Evolutionary conservation across 2,113 vertebrate genomes (phyloP).

Genomic region (Oncorhynchus kisutch): DNA sequence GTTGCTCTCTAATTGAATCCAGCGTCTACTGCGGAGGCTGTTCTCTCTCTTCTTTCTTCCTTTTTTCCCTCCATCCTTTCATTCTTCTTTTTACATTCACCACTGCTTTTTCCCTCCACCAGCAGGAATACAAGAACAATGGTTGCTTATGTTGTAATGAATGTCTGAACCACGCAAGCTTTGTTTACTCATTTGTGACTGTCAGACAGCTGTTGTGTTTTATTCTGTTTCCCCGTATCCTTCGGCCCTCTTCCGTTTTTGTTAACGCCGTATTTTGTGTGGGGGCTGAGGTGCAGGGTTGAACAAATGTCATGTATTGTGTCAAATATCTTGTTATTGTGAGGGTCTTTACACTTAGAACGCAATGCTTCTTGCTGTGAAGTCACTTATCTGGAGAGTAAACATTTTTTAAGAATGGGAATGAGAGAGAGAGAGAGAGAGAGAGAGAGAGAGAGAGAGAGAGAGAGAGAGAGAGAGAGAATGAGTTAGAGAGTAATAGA

Average conservation of each 20-base stretch:
- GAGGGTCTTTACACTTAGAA: no score
- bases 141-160: constrained; percentile 62
- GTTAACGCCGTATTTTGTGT: constrained; percentile 25
- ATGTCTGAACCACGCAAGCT: constrained; percentile 54
- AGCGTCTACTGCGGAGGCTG: constrained; percentile 38
- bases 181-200: constrained; percentile 71
- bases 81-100: neutral
- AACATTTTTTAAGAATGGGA: neutral
- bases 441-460: neutral
- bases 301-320: neutral
- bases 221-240: constrained; percentile 29
- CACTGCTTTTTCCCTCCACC: constrained; percentile 9
- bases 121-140: constrained; percentile 59
- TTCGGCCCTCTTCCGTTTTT: constrained; percentile 7
- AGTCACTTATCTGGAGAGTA: no score
- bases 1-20: constrained; percentile 55
- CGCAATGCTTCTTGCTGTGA: no score
- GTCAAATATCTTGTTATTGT: neutral
- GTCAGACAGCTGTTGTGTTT: constrained; percentile 61
- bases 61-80: neutral
- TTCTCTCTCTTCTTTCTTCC: constrained; percentile 2
- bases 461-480: neutral
- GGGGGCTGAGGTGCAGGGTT: constrained; percentile 33
- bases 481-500: no score
- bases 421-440: neutral